Evolutionary conservation across 2,113 vertebrate genomes (phyloP).

Genomic region (Himantopus leucocephalus): DNA sequence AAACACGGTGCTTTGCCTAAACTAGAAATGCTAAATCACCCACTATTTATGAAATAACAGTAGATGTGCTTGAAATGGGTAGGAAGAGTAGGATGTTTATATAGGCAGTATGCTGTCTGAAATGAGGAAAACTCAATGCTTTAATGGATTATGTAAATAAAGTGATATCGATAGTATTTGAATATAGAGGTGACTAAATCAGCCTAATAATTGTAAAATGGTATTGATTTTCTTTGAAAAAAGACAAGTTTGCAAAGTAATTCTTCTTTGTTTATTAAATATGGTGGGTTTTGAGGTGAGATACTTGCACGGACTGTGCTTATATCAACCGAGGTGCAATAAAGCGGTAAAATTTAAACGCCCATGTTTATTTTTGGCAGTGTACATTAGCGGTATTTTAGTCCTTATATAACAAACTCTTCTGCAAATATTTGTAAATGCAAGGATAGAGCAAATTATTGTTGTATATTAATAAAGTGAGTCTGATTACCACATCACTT

Average conservation of each 20-base stretch:
- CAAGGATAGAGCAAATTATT: not conserved
- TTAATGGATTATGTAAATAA: conserved; percentile 22
- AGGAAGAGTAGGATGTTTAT: not conserved
- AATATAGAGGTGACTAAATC: not conserved
- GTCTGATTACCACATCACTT: not conserved
- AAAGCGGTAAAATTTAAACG: not conserved
- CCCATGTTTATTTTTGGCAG: not conserved
- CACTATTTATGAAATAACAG: not conserved
- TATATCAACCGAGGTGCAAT: not conserved
- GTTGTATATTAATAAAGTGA: not conserved
- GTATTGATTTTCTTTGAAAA: not conserved
- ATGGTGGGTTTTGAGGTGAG: not conserved
- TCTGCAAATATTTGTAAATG: not conserved
- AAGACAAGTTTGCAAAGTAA: not conserved
- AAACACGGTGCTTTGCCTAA: not conserved
- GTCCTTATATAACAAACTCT: not conserved
- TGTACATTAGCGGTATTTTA: not conserved
- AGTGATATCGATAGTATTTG: not conserved
- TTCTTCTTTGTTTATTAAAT: not conserved
- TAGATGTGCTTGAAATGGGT: not conserved
- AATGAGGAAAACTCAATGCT: not conserved
- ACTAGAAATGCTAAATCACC: not conserved
- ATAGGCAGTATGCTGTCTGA: not conserved
- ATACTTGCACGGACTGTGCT: not conserved
- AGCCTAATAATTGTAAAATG: not conserved